These are phyloP conservation scores for Dicyrtomina minuta DNA, from an alignment of 2,888 invertebrate species.

Conservation along the genomic window DNA sequence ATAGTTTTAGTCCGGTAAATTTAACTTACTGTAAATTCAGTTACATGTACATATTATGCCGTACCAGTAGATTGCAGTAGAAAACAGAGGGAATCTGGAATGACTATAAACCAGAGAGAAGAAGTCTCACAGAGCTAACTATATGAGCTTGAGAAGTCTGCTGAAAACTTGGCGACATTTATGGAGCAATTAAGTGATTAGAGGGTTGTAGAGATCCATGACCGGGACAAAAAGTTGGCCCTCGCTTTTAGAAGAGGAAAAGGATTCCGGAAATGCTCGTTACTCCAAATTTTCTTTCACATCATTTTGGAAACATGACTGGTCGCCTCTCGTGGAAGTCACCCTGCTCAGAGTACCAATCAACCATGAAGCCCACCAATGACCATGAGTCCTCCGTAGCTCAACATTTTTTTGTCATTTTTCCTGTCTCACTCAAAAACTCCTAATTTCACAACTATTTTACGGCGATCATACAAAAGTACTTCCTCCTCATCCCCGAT, in stretches of 20 bases:
- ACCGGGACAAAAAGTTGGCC: conserved; percentile 33
- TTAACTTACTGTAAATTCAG: no score
- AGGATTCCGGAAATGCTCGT: conserved; percentile 46
- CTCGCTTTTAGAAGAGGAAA: conserved; percentile 1
- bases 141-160: background rate
- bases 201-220: conserved; percentile 40
- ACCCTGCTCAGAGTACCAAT: background rate
- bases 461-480: no score
- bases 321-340: background rate
- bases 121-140: no score
- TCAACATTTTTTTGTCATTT: background rate
- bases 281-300: conserved; percentile 48
- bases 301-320: conserved; percentile 35
- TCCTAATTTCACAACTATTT: no score
- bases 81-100: no score
- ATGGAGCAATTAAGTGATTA: conserved; percentile 40
- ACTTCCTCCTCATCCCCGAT: background rate
- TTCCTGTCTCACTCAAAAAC: no score
- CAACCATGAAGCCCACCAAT: conserved; percentile 10
- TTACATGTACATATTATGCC: no score
- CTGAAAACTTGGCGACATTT: conserved; percentile 34
- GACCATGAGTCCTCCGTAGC: conserved; percentile 5
- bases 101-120: background rate
- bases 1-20: no score
- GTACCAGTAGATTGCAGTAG: no score